These are phyloP conservation scores for Eupleurogrammus muticus DNA, from an alignment of 2,797 vertebrate species.

Conservation along the genomic window DNA sequence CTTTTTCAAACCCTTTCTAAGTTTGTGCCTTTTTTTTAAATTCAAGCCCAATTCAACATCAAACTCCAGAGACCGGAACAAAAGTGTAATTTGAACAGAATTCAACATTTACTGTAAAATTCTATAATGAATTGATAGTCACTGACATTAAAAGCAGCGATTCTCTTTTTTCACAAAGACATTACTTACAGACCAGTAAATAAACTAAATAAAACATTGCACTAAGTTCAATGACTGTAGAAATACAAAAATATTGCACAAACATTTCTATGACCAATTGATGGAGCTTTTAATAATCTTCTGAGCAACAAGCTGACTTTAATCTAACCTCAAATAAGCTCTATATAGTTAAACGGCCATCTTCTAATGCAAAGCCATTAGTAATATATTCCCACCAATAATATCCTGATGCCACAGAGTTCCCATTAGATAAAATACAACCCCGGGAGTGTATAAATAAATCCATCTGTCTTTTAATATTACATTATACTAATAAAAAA, in stretches of 20 bases:
- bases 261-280: not conserved
- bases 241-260: not conserved
- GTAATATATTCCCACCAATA: not conserved
- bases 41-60: not conserved
- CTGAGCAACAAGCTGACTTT: not conserved
- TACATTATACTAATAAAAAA: conserved; percentile 3
- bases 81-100: not conserved
- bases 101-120: not conserved
- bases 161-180: not conserved
- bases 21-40: not conserved
- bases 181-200: not conserved
- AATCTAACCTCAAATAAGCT: conserved; percentile 30
- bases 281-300: conserved; percentile 8
- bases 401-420: not conserved
- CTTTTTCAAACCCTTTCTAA: not conserved
- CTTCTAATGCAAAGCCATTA: conserved; percentile 22
- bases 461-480: not conserved
- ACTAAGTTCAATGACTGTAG: not conserved
- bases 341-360: conserved; percentile 1
- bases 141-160: not conserved
- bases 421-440: not conserved
- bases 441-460: not conserved
- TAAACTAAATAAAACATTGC: not conserved
- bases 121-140: not conserved
- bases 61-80: too few species aligned